phyloP scores from a whole-genome alignment of 2,113 vertebrate genomes.

The Nothobranchius furzeri region DNA sequence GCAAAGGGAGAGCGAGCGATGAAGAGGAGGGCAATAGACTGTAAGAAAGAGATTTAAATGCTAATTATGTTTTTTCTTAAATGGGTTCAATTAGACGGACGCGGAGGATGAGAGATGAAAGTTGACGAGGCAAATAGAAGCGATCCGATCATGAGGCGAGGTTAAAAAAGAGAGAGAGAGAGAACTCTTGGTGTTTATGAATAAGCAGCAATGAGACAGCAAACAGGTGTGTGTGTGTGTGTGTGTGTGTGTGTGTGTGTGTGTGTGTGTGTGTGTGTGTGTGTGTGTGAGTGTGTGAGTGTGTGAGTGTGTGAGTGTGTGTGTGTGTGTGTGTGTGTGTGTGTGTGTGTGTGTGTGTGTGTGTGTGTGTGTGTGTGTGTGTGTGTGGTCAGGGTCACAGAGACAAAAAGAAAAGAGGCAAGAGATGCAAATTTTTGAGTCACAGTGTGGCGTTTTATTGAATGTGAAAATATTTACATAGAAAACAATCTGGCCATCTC shows the following conservation, averaged over 20 bases:
- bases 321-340: no score
- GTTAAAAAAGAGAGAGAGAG: constrained; percentile 13
- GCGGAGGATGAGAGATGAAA: constrained; percentile 54
- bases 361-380: no score
- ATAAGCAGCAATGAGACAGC: constrained; percentile 42
- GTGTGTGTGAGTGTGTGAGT: no score
- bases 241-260: constrained; percentile 54
- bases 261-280: constrained; percentile 34
- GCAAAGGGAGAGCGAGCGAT: constrained; percentile 56
- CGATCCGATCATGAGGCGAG: constrained; percentile 61
- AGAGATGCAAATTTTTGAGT: constrained; percentile 58
- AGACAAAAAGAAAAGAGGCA: constrained; percentile 44
- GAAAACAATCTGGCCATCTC: constrained; percentile 66
- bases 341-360: no score
- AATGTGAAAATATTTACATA: constrained; percentile 72
- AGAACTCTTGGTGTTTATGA: constrained; percentile 57
- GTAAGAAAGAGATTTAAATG: constrained; percentile 81
- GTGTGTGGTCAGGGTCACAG: constrained; percentile 8
- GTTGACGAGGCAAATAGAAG: constrained; percentile 64
- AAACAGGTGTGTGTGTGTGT: constrained; percentile 36
- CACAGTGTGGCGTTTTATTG: constrained; percentile 76
- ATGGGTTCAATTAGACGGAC: constrained; percentile 67
- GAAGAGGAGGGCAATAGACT: constrained; percentile 58
- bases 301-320: no score
- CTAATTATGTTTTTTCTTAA: constrained; percentile 76